Evolutionary conservation across 2,888 invertebrate genomes (phyloP).

Genomic region (Heliconius aoede): DNA sequence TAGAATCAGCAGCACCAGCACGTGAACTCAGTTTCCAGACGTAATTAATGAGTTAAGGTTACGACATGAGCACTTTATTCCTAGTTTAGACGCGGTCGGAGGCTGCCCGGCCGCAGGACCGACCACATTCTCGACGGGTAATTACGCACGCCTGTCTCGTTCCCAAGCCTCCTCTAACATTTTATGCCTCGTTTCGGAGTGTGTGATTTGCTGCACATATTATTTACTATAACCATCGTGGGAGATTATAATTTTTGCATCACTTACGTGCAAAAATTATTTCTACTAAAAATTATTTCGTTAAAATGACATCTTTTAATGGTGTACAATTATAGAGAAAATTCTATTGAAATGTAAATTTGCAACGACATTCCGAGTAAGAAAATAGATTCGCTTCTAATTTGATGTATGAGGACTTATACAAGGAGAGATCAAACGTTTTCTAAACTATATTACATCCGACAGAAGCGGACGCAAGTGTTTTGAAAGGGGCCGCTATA

Average conservation of each 20-base stretch:
- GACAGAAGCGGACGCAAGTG: constrained; percentile 59
- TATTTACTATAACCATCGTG: constrained; percentile 78
- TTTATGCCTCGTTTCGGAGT: constrained; percentile 79
- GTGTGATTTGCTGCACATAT: constrained; percentile 78
- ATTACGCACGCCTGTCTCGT: constrained; percentile 78
- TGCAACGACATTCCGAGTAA: constrained; percentile 36
- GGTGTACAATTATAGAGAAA: not conserved
- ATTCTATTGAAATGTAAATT: constrained; percentile 27
- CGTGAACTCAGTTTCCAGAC: constrained; percentile 69
- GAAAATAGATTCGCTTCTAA: constrained; percentile 49
- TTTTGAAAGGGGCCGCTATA: constrained; percentile 55
- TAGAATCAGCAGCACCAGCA: constrained; percentile 63
- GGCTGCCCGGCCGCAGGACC: constrained; percentile 72
- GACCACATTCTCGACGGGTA: constrained; percentile 79
- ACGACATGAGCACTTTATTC: constrained; percentile 73
- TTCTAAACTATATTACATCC: constrained; percentile 69
- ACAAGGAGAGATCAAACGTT: constrained; percentile 73
- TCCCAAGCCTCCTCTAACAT: constrained; percentile 77
- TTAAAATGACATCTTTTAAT: constrained; percentile 9
- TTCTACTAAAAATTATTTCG: constrained; percentile 2
- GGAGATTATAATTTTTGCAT: constrained; percentile 67
- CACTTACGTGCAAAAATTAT: constrained; percentile 63
- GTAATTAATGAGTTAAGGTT: constrained; percentile 77
- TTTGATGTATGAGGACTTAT: constrained; percentile 55
- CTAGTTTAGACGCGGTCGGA: constrained; percentile 71